Conservation (phyloP, 2,113 vertebrate species). For the Callipepla californica region DNA sequence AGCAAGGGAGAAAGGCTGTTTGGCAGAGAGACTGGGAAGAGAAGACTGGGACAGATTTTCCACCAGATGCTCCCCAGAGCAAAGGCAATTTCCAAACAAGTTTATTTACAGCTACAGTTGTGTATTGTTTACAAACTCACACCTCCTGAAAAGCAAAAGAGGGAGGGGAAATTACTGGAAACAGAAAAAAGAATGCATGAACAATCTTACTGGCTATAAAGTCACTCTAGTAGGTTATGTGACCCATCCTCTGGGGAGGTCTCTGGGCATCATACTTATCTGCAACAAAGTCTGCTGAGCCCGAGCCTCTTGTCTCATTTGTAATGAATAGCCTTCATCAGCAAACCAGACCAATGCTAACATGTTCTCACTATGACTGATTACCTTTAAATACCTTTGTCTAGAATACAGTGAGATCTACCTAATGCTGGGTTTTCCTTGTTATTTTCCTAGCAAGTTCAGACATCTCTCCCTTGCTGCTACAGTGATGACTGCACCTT, state of each 20-base stretch:
- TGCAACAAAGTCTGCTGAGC: background rate
- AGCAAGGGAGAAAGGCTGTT: background rate
- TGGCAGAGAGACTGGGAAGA: background rate
- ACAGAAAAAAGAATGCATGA: background rate
- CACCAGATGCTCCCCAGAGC: background rate
- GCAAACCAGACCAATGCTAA: background rate
- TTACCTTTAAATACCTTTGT: background rate
- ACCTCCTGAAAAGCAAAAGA: background rate
- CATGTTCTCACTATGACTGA: background rate
- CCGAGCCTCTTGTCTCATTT: background rate
- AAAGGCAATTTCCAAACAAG: background rate
- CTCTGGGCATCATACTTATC: fast-evolving
- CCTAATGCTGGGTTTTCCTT: background rate
- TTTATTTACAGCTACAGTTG: background rate
- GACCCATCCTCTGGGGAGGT: background rate
- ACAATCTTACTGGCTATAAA: background rate
- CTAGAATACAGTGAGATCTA: background rate
- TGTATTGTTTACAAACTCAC: background rate
- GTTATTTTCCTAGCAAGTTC: background rate
- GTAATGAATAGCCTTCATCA: background rate
- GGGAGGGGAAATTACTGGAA: background rate
- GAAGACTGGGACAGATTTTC: background rate
- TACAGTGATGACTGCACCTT: background rate
- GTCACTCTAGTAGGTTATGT: background rate
- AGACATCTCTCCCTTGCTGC: background rate